Evolutionary conservation across 2,888 invertebrate species (phyloP).

Genomic region (Willowsia nigromaculata): DNA sequence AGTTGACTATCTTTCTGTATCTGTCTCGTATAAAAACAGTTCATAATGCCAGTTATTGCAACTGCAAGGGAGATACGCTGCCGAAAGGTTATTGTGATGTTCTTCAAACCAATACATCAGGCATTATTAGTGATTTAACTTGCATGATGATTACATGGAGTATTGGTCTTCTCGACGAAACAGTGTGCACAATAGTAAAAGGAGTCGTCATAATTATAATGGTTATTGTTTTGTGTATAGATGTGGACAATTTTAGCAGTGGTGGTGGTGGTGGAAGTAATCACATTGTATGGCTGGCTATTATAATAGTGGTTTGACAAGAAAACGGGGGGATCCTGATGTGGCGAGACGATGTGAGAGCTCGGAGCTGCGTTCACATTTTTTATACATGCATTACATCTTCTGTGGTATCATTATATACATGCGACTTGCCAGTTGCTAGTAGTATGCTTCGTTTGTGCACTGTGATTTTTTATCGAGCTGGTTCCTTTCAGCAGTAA

Average conservation of each 20-base stretch:
- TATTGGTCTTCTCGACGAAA: background rate
- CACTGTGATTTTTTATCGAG: background rate
- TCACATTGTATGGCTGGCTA: no score
- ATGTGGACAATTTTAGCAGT: background rate
- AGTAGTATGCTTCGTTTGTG: background rate
- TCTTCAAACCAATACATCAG: background rate
- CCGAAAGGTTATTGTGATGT: slow-evolving; percentile 29
- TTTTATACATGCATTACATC: background rate
- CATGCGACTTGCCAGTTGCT: background rate
- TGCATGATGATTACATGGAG: background rate
- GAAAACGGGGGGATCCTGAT: background rate
- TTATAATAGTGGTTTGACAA: background rate
- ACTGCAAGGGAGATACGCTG: background rate
- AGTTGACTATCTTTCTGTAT: background rate
- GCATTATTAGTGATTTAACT: background rate
- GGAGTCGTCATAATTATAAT: background rate
- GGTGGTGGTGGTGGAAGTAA: background rate
- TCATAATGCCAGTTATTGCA: no score
- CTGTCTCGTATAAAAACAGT: no score
- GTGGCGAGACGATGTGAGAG: background rate
- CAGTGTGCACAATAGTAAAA: background rate
- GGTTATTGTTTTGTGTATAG: background rate
- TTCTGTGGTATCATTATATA: background rate
- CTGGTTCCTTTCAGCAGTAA: background rate
- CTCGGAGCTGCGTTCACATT: background rate